A percentile compares a stretch with the other conserved stretches of the same genome.
These are phyloP conservation scores for Steinernema feltiae DNA, from an alignment of 1,140 invertebrate genomes.

Conservation along the genomic window DNA sequence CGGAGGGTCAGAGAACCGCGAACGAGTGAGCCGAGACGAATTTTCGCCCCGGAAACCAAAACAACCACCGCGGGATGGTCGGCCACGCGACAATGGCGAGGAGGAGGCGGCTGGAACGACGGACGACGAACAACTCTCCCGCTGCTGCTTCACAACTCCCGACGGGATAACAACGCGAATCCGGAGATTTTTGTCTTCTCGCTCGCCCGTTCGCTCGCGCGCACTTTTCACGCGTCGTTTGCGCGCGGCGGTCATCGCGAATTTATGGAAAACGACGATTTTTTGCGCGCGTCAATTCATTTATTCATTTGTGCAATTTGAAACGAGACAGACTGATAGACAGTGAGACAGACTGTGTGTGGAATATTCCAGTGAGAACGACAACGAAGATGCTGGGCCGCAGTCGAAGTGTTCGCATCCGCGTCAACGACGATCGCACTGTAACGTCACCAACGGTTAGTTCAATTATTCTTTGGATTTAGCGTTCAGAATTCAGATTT, in stretches of 20 bases:
- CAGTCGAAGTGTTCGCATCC: neutral
- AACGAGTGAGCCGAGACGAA: neutral
- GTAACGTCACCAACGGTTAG: neutral
- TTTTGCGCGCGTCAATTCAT: neutral
- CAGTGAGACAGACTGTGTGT: too few relatives aligned
- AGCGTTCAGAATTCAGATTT: too few relatives aligned
- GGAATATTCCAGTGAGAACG: neutral
- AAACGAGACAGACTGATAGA: too few relatives aligned
- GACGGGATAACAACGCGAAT: neutral
- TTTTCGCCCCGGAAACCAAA: neutral
- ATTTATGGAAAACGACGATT: neutral
- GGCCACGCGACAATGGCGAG: neutral
- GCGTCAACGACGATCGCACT: conserved; percentile 8
- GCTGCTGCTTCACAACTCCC: neutral
- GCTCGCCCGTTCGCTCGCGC: neutral
- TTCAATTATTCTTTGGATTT: neutral
- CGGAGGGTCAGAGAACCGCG: neutral
- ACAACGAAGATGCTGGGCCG: neutral
- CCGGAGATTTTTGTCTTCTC: neutral
- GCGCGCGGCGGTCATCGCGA: neutral
- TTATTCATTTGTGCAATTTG: too few relatives aligned
- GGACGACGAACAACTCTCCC: too few relatives aligned
- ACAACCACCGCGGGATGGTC: neutral
- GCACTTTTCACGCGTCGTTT: neutral
- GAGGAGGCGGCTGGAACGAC: too few relatives aligned